phyloP scores from a whole-genome alignment of 2,797 vertebrate genomes.

The Morelia viridis region DNA sequence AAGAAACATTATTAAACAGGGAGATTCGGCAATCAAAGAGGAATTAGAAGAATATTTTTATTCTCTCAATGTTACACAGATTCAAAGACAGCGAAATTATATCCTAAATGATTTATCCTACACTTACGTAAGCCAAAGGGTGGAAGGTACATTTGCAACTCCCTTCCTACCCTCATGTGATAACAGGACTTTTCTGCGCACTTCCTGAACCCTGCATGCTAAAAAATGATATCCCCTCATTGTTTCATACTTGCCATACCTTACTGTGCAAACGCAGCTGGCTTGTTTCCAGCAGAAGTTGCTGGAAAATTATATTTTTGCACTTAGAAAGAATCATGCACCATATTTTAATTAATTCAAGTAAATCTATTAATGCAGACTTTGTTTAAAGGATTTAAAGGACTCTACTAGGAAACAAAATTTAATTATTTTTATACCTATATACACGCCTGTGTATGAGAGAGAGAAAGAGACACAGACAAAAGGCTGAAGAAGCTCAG shows the following conservation, averaged over 20 bases:
- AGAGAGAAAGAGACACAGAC: not conserved
- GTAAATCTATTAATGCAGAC: not conserved
- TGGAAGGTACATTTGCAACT: constrained; percentile 55
- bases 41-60: constrained; percentile 28
- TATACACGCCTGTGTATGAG: not conserved
- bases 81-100: constrained; percentile 33
- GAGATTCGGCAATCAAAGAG: constrained; percentile 26
- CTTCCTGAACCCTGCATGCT: constrained; percentile 54
- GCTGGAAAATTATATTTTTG: constrained; percentile 33
- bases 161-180: constrained; percentile 57
- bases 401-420: not conserved
- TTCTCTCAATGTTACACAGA: constrained; percentile 29
- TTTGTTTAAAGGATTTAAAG: not conserved
- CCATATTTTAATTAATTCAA: not conserved
- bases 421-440: not conserved
- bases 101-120: constrained; percentile 38
- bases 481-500: not conserved
- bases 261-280: constrained; percentile 24
- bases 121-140: constrained; percentile 40
- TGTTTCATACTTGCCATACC: constrained; percentile 42
- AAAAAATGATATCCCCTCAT: constrained; percentile 53
- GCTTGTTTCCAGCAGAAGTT: constrained; percentile 25
- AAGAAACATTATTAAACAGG: constrained; percentile 23
- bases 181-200: constrained; percentile 50
- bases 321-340: not conserved